Evolutionary conservation across 2,888 invertebrate species (phyloP).

Genomic region (Digitonthophagus gazella): DNA sequence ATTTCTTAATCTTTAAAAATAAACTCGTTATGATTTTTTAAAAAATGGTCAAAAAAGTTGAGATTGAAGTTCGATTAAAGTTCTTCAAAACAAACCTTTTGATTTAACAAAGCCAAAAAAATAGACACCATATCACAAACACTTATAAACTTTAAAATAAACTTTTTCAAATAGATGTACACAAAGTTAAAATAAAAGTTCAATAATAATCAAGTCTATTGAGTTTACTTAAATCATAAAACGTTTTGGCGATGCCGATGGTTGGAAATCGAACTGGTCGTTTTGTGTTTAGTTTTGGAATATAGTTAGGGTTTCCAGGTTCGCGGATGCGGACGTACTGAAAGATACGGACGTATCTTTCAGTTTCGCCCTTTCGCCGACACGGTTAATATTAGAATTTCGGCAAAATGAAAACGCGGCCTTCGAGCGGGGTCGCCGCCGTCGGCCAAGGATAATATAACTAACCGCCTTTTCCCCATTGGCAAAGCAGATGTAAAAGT

Average conservation of each 20-base stretch:
- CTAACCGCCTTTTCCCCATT: conserved; percentile 19
- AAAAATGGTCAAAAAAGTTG: too few species aligned
- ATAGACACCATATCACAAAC: conserved; percentile 22
- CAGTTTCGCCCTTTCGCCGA: neutral
- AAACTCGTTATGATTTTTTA: too few species aligned
- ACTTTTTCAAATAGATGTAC: neutral
- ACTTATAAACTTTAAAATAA: neutral
- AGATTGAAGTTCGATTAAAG: too few species aligned
- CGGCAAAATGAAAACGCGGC: conserved; percentile 9
- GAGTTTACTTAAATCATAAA: too few species aligned
- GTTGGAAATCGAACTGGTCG: too few species aligned
- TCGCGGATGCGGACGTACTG: conserved; percentile 1
- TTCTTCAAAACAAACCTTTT: conserved; percentile 22
- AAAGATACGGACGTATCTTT: conserved; percentile 12
- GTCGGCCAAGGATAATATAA: conserved; percentile 24
- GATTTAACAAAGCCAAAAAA: conserved; percentile 24
- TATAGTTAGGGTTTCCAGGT: conserved; percentile 8
- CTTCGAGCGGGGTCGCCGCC: conserved; percentile 15
- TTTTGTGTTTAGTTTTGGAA: too few species aligned
- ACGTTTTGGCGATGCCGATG: too few species aligned
- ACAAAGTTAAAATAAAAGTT: neutral
- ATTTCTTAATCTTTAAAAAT: too few species aligned
- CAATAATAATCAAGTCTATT: neutral
- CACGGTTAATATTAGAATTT: conserved; percentile 14
- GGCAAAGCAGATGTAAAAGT: neutral